Evolutionary conservation across 2,797 vertebrate species (phyloP).

Genomic region (Clarias laeviceps): DNA sequence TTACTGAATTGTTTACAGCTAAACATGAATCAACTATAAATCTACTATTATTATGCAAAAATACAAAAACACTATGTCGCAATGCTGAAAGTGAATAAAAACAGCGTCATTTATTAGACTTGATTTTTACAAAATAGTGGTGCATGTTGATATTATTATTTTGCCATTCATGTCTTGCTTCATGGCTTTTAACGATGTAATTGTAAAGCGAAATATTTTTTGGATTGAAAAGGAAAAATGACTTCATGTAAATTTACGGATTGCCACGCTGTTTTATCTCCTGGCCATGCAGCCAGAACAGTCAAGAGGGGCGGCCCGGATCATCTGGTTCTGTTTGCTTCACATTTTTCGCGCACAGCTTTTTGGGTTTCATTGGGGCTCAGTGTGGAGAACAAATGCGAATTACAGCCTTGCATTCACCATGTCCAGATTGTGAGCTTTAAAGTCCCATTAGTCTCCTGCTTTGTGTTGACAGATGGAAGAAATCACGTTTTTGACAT

Average conservation of each 20-base stretch:
- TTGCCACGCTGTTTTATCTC: conserved; percentile 47
- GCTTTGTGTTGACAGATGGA: conserved; percentile 42
- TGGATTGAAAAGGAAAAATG: conserved; percentile 25
- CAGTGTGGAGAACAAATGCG: conserved; percentile 26
- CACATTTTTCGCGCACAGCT: conserved; percentile 35
- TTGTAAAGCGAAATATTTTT: conserved; percentile 22
- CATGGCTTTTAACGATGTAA: conserved; percentile 18
- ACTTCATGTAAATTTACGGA: conserved; percentile 49
- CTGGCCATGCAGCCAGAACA: conserved; percentile 40
- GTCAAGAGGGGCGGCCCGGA: conserved; percentile 26
- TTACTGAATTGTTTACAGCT: background rate
- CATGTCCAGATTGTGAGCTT: conserved; percentile 44
- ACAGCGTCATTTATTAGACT: background rate
- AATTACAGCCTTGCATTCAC: conserved; percentile 45
- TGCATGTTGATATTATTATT: background rate
- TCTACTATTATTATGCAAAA: background rate
- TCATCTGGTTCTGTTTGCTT: conserved; percentile 55
- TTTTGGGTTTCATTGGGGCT: conserved; percentile 44
- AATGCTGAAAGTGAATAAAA: background rate
- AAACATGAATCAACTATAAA: background rate
- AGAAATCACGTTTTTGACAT: conserved; percentile 32
- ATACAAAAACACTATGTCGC: background rate
- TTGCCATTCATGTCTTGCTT: conserved; percentile 23
- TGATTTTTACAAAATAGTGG: background rate
- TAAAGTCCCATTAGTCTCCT: conserved; percentile 35